These are phyloP conservation scores for Ganaspis sp. DNA, from an alignment of 1,140 invertebrate species.

Conservation along the genomic window DNA sequence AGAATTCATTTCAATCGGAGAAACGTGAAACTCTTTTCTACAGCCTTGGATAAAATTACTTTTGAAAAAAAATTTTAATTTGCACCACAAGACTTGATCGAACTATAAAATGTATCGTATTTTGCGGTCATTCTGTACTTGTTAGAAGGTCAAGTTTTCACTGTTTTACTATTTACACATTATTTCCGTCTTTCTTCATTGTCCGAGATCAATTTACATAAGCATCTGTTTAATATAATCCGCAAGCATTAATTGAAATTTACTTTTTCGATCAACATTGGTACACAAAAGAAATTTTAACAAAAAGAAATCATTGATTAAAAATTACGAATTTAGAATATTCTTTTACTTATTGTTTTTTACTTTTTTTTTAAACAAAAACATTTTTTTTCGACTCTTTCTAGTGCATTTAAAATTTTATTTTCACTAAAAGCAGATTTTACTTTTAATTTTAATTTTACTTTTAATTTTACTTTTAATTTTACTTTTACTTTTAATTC, in stretches of 20 bases:
- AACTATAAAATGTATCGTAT: conserved; percentile 2
- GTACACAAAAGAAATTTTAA: too few relatives aligned
- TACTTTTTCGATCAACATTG: too few relatives aligned
- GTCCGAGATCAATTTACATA: neutral
- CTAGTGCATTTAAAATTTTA: too few relatives aligned
- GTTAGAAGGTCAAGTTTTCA: neutral
- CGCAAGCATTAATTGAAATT: neutral
- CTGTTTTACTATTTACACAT: neutral
- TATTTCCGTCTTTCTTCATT: conserved; percentile 1
- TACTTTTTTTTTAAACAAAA: too few relatives aligned
- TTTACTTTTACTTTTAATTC: too few relatives aligned
- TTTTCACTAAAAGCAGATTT: too few relatives aligned
- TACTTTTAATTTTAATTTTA: too few relatives aligned
- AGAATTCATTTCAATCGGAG: neutral
- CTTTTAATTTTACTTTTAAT: too few relatives aligned
- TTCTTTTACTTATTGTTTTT: too few relatives aligned
- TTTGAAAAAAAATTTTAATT: neutral
- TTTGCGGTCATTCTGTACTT: conserved; percentile 4
- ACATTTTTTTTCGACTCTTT: too few relatives aligned
- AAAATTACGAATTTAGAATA: too few relatives aligned
- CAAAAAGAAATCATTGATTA: too few relatives aligned
- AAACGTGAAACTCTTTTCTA: neutral
- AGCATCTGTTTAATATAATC: neutral
- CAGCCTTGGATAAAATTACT: neutral
- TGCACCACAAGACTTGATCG: neutral